A percentile compares a stretch with the other conserved stretches of the same genome.
Evolutionary conservation across 2,113 vertebrate genomes (phyloP).

Genomic region (Loxodonta africana): DNA sequence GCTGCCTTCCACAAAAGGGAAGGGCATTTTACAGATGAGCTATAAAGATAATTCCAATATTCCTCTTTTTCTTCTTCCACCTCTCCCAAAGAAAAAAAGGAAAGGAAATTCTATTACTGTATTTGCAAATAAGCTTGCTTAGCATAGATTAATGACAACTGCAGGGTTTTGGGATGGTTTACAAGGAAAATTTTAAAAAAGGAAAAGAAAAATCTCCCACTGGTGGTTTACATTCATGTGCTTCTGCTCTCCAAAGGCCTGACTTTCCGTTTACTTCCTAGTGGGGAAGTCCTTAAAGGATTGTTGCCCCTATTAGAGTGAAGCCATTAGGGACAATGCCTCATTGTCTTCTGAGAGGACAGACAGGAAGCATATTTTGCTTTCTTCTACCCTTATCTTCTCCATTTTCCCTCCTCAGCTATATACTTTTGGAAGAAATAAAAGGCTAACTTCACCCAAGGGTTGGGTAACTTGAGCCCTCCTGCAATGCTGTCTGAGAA

Average conservation of each 20-base stretch:
- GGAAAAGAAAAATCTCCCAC: not conserved
- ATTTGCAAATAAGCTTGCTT: not conserved
- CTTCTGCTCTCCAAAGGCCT: fast-evolving
- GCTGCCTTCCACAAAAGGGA: not conserved
- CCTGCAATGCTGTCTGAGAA: conserved; percentile 42
- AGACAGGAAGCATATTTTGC: conserved; percentile 48
- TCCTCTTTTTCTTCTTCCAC: not conserved
- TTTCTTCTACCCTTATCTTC: not conserved
- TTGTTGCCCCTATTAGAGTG: not conserved
- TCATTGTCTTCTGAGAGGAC: not conserved
- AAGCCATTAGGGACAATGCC: not conserved
- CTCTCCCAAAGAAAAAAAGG: not conserved
- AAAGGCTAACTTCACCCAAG: not conserved
- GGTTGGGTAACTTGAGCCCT: not conserved
- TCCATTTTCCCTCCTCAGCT: not conserved
- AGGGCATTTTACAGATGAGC: conserved; percentile 10
- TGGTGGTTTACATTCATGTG: conserved; percentile 16
- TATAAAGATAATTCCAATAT: not conserved
- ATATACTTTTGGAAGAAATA: not conserved
- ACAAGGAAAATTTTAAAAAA: conserved; percentile 13
- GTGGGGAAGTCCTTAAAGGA: not conserved
- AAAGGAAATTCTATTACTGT: conserved; percentile 12
- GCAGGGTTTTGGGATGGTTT: conserved; percentile 30
- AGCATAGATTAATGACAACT: conserved; percentile 36
- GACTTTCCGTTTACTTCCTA: not conserved